Evolutionary conservation across 2,797 vertebrate genomes (phyloP).

Genomic region (Philypnodon macrostomus): DNA sequence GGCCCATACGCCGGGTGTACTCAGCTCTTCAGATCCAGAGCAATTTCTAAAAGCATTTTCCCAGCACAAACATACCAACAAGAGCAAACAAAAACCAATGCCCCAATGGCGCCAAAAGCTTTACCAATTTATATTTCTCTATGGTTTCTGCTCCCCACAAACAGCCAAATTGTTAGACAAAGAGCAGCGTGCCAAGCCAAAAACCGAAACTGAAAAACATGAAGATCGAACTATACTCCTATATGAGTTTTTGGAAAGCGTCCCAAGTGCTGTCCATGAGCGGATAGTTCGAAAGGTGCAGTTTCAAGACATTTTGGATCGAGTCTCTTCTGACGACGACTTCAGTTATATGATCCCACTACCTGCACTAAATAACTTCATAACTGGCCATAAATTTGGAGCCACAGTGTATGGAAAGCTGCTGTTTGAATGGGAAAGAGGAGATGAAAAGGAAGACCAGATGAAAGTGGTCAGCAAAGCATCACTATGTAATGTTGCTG

Average conservation of each 20-base stretch:
- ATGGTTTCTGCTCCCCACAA: conserved; percentile 12
- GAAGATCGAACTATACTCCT: too few relatives aligned
- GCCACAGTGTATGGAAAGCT: conserved; percentile 26
- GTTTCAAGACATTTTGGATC: background rate
- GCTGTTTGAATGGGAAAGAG: conserved; percentile 30
- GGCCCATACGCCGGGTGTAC: background rate
- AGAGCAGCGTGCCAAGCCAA: background rate
- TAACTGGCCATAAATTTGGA: conserved; percentile 5
- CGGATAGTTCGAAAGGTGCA: conserved; percentile 21
- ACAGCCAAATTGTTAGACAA: background rate
- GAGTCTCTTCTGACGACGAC: accelerated
- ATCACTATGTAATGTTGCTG: background rate
- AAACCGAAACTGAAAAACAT: background rate
- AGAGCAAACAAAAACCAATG: background rate
- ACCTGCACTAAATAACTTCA: conserved; percentile 13
- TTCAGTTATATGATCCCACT: conserved; percentile 11
- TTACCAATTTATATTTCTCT: conserved; percentile 1
- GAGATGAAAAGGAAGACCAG: background rate
- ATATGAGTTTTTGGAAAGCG: background rate
- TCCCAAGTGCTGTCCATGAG: background rate
- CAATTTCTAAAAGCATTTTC: conserved; percentile 1
- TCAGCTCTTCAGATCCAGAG: background rate
- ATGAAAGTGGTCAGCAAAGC: background rate
- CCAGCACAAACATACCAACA: background rate
- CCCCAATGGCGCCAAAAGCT: conserved; percentile 27